Evolutionary conservation across 2,888 invertebrate genomes (phyloP).

Genomic region (Tiliacea aurago): DNA sequence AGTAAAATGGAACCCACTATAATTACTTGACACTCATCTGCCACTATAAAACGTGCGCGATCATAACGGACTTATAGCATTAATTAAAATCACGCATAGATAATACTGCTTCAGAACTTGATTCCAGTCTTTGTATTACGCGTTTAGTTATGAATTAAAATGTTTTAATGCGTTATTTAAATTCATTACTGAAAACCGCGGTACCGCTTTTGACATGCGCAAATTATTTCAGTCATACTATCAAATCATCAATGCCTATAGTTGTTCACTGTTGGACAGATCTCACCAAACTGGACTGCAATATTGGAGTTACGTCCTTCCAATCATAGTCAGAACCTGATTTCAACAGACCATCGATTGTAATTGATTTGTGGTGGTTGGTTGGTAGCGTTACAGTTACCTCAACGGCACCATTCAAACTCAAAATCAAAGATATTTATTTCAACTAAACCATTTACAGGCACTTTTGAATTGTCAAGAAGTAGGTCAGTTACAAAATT

Average conservation of each 20-base stretch:
- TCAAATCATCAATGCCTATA: background rate
- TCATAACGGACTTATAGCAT: conserved; percentile 3
- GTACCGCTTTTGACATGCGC: background rate
- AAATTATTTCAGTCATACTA: conserved; percentile 4
- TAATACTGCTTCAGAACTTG: conserved; percentile 8
- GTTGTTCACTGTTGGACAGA: background rate
- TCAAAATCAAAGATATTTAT: no score
- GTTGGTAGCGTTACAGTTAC: background rate
- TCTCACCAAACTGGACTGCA: background rate
- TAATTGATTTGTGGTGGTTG: background rate
- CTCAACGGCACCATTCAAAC: background rate
- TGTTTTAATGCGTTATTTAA: background rate
- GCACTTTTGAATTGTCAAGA: no score
- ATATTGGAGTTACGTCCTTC: background rate
- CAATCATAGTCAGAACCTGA: background rate
- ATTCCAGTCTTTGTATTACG: background rate
- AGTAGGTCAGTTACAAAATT: no score
- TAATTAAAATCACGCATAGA: conserved; percentile 22
- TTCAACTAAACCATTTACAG: no score
- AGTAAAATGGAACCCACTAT: background rate
- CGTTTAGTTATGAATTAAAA: background rate
- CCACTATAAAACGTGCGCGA: conserved; percentile 6
- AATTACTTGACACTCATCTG: no score
- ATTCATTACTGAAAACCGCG: background rate
- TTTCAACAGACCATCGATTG: background rate